Base-by-base conservation (phyloP, 2,113 vertebrate species). In the Ammodytes dubius region DNA sequence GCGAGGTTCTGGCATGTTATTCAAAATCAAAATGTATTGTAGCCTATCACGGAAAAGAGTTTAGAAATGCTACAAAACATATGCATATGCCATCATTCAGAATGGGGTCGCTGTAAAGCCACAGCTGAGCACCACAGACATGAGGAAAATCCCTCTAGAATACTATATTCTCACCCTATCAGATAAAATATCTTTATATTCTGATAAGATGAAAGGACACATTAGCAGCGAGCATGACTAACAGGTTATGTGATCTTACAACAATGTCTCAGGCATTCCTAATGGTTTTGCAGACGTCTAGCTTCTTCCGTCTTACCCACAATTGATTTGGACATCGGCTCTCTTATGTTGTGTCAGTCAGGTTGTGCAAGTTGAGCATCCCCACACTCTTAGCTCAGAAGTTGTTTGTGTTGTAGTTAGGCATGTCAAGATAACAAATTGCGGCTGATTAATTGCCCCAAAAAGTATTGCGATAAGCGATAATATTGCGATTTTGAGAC, bases 371-470 rank as follows among this genome's bases (percentile, higher is more conserved):
- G 70, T 77, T 50, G 43, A 56, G 45, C 49, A 46, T 75, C 69
- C 27, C 27, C 7, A 47, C 43, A 8, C 42, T 50, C 42, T 6
- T 7, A 50, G n/a, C 7, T 69, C 7, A 54, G 70, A n/a, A 19
- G 57, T 46, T 81, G 84, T 85, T 79, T 86, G 72, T 83, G 45
- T 50, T 53, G 49, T 47, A 40, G 43, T 10, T 60, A 11, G 45
- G 54, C 15, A 27, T 59, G 65, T 74, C 53, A 84, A 83, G 76
- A 71, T 83, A 88, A 89, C 74, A 70, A 40, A 85, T 86, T 15
- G 58, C 58, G 13, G 50, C 52, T 40, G 39, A 27, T 27, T 27
- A 27, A 27, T 27, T 27, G 27, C 27, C 27, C 27, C 27, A 27
- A 27, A 27, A 27, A 27, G 27, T 27, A 27, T 27, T 27, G 27